These are phyloP conservation scores for Anneissia japonica DNA, from an alignment of 35 echinoderm and acorn worm species.

Conservation along the genomic window DNA sequence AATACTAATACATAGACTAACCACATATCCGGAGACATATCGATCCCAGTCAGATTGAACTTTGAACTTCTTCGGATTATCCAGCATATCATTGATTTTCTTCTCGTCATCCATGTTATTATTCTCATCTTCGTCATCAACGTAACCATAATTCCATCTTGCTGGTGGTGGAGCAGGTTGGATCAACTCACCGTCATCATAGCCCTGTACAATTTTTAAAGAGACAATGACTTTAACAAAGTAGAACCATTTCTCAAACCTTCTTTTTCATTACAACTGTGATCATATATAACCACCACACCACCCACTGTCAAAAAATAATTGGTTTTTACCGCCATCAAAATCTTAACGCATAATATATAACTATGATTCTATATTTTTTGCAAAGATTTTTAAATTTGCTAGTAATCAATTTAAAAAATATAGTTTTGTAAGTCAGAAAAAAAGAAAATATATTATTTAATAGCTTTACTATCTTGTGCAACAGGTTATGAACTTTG, in stretches of 20 bases:
- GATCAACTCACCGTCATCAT: conserved; percentile 86
- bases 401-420: too few species aligned
- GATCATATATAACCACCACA: background rate
- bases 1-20: too few species aligned
- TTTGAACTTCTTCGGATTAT: conserved; percentile 86
- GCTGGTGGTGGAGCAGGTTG: conserved; percentile 69
- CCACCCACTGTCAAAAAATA: background rate
- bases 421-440: too few species aligned
- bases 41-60: conserved; percentile 84
- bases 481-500: too few species aligned
- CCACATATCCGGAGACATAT: conserved; percentile 94
- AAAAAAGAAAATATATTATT: too few species aligned
- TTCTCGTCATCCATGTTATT: conserved; percentile 16
- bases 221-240: background rate
- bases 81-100: conserved; percentile 75
- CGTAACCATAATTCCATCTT: conserved; percentile 12
- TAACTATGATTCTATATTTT: too few species aligned
- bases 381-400: too few species aligned
- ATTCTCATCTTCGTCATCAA: conserved; percentile 55
- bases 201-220: too few species aligned
- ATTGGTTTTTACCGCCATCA: background rate
- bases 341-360: background rate
- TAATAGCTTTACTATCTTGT: too few species aligned
- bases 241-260: background rate
- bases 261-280: background rate